These are phyloP conservation scores for Pachyrhynchus sulphureomaculatus DNA, from an alignment of 1,140 invertebrate species.

Conservation along the genomic window DNA sequence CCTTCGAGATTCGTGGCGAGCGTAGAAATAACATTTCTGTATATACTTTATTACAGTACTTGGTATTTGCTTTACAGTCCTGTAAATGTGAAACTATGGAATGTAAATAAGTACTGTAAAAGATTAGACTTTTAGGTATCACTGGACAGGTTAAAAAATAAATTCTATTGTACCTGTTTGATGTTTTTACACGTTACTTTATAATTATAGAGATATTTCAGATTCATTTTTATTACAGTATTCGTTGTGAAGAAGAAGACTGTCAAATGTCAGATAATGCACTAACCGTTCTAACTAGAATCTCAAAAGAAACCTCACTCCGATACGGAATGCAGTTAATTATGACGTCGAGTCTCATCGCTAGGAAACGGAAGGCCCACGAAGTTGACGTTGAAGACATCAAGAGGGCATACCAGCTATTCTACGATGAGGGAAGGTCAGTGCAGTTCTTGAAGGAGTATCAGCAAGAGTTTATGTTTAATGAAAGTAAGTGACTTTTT, in stretches of 20 bases:
- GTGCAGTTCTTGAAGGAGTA: slow-evolving; percentile 94
- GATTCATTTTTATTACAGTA: slow-evolving; percentile 34
- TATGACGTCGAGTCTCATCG: slow-evolving; percentile 89
- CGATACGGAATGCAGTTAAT: slow-evolving; percentile 99
- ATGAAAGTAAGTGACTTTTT: slow-evolving; percentile 57
- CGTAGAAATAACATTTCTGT: too few species aligned
- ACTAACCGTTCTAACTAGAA: slow-evolving; percentile 85
- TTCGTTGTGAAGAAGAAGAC: slow-evolving; percentile 93
- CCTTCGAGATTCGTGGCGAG: too few species aligned
- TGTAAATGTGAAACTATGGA: too few species aligned
- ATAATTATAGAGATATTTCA: too few species aligned
- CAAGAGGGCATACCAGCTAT: slow-evolving; percentile 91
- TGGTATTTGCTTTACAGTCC: too few species aligned
- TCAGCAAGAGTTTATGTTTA: slow-evolving; percentile 94
- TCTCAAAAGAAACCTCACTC: slow-evolving; percentile 90
- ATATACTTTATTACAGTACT: too few species aligned
- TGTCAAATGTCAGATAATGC: slow-evolving; percentile 94
- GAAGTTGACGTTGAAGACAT: slow-evolving; percentile 91
- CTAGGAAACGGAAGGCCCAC: slow-evolving; percentile 76
- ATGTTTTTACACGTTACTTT: too few species aligned
- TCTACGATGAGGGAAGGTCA: slow-evolving; percentile 91
- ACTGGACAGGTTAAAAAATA: too few species aligned
- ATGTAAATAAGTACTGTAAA: too few species aligned
- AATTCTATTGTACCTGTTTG: too few species aligned
- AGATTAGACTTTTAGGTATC: too few species aligned